A percentile compares a stretch with the other conserved stretches of the same genome.
Conservation (phyloP, 2,888 invertebrate genomes). For the Parnassius orleans region DNA sequence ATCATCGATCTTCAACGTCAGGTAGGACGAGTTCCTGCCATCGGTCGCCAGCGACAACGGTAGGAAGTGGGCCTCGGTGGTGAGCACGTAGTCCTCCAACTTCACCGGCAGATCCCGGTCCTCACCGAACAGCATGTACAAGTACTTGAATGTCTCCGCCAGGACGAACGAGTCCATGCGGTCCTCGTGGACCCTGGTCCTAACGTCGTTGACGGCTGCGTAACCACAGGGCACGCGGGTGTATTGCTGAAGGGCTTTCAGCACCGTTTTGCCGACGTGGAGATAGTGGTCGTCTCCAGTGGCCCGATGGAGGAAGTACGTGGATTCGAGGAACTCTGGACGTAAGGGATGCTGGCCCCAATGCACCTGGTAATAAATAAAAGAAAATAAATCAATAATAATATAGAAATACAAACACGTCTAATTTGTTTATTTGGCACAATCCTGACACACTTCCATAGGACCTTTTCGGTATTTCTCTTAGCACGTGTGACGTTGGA, state of each 20-base stretch:
- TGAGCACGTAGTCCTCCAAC: conserved; percentile 92
- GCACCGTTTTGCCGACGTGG: conserved; percentile 91
- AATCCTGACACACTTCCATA: no score
- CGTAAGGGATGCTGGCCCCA: conserved; percentile 99
- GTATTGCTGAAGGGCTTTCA: conserved; percentile 93
- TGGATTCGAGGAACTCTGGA: conserved; percentile 98
- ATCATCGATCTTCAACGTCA: conserved; percentile 65
- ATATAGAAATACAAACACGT: no score
- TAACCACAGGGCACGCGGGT: conserved; percentile 98
- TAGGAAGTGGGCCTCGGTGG: conserved; percentile 97
- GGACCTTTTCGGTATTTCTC: no score
- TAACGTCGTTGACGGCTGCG: conserved; percentile 97
- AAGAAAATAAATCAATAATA: no score
- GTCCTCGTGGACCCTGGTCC: conserved; percentile 94
- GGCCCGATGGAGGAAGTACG: conserved; percentile 97
- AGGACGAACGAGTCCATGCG: conserved; percentile 99
- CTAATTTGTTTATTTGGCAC: no score
- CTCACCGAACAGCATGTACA: conserved; percentile 95
- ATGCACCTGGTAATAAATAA: conserved; percentile 93
- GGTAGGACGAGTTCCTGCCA: conserved; percentile 75
- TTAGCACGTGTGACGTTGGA: no score
- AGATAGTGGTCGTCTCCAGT: conserved; percentile 98
- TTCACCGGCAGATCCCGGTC: conserved; percentile 90
- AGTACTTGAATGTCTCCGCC: conserved; percentile 98
- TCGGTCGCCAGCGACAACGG: conserved; percentile 90